These are phyloP conservation scores for Dyspetes luteomarginatus DNA, from an alignment of 2,888 invertebrate genomes.

Conservation along the genomic window DNA sequence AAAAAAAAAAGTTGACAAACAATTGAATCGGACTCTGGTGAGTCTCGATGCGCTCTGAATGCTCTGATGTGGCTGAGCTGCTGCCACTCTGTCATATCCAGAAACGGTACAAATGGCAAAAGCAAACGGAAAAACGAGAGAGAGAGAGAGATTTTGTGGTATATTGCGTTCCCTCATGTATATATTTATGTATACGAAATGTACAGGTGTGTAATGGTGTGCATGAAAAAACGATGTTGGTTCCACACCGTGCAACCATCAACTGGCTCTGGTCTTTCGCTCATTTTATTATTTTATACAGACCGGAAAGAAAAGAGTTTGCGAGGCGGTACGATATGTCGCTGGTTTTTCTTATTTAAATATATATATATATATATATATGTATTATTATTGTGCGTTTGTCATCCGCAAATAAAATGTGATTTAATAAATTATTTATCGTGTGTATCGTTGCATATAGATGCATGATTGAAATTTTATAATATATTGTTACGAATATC, in stretches of 20 bases:
- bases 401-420: background rate
- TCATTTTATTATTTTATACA: slow-evolving; percentile 58
- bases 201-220: background rate
- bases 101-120: slow-evolving; percentile 22
- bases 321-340: slow-evolving; percentile 44
- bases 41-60: slow-evolving; percentile 44
- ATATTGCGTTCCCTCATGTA: background rate
- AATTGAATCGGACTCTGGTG: slow-evolving; percentile 7
- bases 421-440: background rate
- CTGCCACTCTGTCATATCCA: slow-evolving; percentile 37
- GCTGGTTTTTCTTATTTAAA: slow-evolving; percentile 4
- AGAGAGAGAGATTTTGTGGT: slow-evolving; percentile 2
- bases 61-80: slow-evolving; percentile 26
- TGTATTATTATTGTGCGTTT: background rate
- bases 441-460: background rate
- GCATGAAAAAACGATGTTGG: slow-evolving; percentile 10
- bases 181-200: background rate
- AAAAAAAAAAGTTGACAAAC: background rate
- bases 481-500: background rate
- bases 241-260: slow-evolving; percentile 47
- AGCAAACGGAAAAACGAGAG: slow-evolving; percentile 21
- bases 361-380: background rate
- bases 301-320: slow-evolving; percentile 61
- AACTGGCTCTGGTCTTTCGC: slow-evolving; percentile 34
- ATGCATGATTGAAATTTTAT: background rate